A percentile compares a stretch with the other conserved stretches of the same genome.
Conservation (phyloP, 2,888 invertebrate genomes). For the Syrphus vitripennis region DNA sequence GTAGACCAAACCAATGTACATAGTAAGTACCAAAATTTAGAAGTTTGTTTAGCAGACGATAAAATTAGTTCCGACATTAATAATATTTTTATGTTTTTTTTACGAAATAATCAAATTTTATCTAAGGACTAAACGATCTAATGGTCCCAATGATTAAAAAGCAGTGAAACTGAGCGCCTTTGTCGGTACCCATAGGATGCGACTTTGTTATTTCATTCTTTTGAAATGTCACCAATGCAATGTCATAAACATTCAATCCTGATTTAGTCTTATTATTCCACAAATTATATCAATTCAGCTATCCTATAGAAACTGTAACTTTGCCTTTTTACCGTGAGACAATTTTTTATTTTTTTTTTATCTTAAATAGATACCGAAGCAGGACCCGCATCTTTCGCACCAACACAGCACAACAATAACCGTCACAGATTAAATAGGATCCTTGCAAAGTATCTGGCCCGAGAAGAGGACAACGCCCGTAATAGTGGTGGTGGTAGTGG, state of each 20-base stretch:
- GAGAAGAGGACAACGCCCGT: constrained; percentile 77
- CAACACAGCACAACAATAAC: constrained; percentile 75
- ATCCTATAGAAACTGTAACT: background rate
- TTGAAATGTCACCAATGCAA: too few species aligned
- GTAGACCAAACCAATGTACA: too few species aligned
- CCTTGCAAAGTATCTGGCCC: constrained; percentile 79
- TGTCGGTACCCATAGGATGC: too few species aligned
- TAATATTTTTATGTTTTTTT: too few species aligned
- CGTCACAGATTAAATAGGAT: constrained; percentile 79
- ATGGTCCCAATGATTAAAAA: too few species aligned
- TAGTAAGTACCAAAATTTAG: too few species aligned
- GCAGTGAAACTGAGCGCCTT: too few species aligned
- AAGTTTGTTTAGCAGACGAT: too few species aligned
- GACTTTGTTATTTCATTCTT: too few species aligned
- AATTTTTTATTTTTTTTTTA: background rate
- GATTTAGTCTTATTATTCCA: background rate
- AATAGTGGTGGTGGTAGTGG: constrained; percentile 74
- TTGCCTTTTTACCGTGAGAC: background rate
- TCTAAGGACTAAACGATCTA: too few species aligned
- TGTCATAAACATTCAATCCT: background rate
- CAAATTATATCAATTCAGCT: constrained; percentile 3
- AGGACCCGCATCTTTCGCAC: constrained; percentile 50
- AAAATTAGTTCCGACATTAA: too few species aligned
- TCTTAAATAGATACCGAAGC: constrained; percentile 46
- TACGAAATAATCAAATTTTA: too few species aligned